Evolutionary conservation across 2,888 invertebrate species (phyloP).

Genomic region (Salpingus planirostris): DNA sequence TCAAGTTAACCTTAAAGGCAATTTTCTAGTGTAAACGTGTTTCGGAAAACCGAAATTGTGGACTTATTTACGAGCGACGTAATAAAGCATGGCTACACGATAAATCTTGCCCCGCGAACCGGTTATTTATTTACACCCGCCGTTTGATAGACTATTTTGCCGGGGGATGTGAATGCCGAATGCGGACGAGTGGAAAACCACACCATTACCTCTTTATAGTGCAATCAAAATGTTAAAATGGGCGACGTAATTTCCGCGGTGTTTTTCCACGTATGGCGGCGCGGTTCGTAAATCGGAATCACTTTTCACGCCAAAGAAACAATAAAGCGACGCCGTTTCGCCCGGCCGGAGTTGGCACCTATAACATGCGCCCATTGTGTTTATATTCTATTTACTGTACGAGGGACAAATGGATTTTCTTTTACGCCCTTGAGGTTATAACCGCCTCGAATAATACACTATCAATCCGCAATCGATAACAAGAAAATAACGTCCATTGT

Average conservation of each 20-base stretch:
- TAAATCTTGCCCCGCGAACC: conserved; percentile 15
- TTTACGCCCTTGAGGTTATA: conserved; percentile 11
- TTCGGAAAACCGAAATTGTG: conserved; percentile 12
- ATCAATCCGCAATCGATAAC: no score
- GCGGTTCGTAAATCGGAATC: conserved; percentile 12
- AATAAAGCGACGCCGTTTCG: conserved; percentile 7
- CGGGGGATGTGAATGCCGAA: conserved; percentile 9
- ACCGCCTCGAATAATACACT: no score
- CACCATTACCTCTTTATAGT: conserved; percentile 11
- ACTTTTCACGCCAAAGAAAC: conserved; percentile 12
- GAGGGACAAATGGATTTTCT: conserved; percentile 12
- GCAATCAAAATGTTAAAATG: conserved; percentile 14
- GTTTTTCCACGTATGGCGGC: conserved; percentile 9
- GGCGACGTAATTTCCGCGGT: conserved; percentile 11
- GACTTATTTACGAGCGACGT: conserved; percentile 15
- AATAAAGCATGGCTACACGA: conserved; percentile 15
- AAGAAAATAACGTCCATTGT: no score
- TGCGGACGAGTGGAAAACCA: conserved; percentile 10
- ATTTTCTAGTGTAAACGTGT: conserved; percentile 14
- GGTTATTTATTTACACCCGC: conserved; percentile 16
- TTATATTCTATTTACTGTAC: conserved; percentile 12
- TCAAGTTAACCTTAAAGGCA: no score
- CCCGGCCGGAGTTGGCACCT: no score
- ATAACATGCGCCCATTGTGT: conserved; percentile 11
- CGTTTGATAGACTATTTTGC: conserved; percentile 19